A percentile compares a stretch with the other conserved stretches of the same genome.
These are phyloP conservation scores for Pygathrix nemaeus DNA, from an alignment of 2,113 vertebrate species.

Conservation along the genomic window DNA sequence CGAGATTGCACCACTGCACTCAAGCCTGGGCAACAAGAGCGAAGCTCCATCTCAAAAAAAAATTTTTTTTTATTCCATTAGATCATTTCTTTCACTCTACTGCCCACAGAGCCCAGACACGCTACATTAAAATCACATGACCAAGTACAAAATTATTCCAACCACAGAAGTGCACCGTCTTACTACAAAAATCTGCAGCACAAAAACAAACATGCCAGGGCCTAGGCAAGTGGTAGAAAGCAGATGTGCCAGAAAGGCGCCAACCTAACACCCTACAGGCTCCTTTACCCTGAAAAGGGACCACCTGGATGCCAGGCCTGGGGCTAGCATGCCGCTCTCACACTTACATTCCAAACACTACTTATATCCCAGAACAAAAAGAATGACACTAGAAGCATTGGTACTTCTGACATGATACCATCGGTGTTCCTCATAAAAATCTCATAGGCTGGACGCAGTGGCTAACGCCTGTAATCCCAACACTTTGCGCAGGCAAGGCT, in stretches of 20 bases:
- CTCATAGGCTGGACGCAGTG: background rate
- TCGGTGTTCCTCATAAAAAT: background rate
- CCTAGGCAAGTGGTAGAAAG: too few relatives aligned
- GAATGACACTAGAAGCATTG: fast-evolving
- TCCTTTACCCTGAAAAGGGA: fast-evolving
- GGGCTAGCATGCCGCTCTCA: fast-evolving
- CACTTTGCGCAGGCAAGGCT: too few relatives aligned
- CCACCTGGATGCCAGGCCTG: background rate
- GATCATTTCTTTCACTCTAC: too few relatives aligned
- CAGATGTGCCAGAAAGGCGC: background rate
- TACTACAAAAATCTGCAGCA: fast-evolving
- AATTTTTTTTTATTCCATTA: background rate
- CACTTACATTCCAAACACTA: too few relatives aligned
- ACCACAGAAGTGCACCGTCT: fast-evolving
- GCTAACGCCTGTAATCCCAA: too few relatives aligned
- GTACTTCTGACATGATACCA: background rate
- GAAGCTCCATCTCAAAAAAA: too few relatives aligned
- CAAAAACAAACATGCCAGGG: background rate
- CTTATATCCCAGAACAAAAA: fast-evolving
- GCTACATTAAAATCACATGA: background rate
- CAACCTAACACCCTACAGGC: background rate
- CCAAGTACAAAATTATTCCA: too few relatives aligned
- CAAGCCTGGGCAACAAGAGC: too few relatives aligned
- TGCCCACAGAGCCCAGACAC: fast-evolving
- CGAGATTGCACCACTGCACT: too few relatives aligned